Base-by-base conservation (phyloP, 2,888 invertebrate species). In the Argynnis bischoffii region DNA sequence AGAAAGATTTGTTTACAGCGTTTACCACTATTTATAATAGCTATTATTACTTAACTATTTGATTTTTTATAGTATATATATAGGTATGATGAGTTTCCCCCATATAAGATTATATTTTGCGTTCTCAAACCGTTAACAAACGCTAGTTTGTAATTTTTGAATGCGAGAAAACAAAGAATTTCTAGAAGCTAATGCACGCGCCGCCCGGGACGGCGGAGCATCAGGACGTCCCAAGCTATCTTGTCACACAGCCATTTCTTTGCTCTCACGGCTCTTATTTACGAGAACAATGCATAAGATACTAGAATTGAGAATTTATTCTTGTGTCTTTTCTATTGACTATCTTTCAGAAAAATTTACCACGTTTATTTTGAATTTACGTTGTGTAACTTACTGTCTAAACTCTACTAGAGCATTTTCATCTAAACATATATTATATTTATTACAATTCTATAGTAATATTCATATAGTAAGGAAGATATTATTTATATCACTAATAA, bases 211-310 rank as follows among this genome's bases (percentile, higher is more conserved):
- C 79, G 78, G 75, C 83, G 83, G 85, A 86, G 81, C 82, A 82
- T 85, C 83, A 82, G 81, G 79, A 80, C 81, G 80, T 80, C 81
- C 84, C 78, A 79, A 77, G 83, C 83, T 90, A 89, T 89, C 90
- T 89, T 87, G 88, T 88, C 89, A 84, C 81, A 82, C 81, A 82
- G 81, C 81, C 82, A 83, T 84, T 85, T 81, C 82, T 82, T 82
- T 83, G 79, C 80, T 83, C 80, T 77, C 83, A 82, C 83, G 80
- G 78, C 81, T 79, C 78, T 86, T 86, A 86, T 88, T 89, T 86
- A 84, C 82, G 84, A 81, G 76, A 71, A 78, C 79, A 80, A 81
- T 84, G 81, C 78, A 80, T 81, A 78, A 82, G 82, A 85, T 84
- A 83, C 78, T 75, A 67, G 77, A 79, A 85, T 82, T 86, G 79